Base-by-base conservation (phyloP, 2,113 vertebrate species). In the Scomber japonicus region DNA sequence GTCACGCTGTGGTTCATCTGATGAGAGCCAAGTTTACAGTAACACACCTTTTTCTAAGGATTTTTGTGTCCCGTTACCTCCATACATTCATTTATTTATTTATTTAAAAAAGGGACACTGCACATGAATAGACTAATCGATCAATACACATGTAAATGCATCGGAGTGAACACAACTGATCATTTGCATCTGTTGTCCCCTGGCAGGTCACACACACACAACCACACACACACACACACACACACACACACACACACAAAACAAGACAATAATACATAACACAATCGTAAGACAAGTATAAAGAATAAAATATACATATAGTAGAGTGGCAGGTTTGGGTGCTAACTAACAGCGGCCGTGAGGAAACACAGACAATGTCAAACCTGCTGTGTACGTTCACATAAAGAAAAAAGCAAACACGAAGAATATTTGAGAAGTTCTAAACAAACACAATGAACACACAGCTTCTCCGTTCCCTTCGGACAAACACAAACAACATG, bases 401-500 rank as follows among this genome's bases (percentile, higher is more conserved):
- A 15, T 8, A 2, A 15, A 31, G 16, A 24, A 27, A 27, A 27
- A 3, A 5, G 1, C 27, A 0, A 51, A 21, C 1, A n/a, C 10
- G 0, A 1, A 6, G 0, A 6, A 27, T 31, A 16, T 48, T 0
- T 10, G 6, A 0, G 21, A 4, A 13, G 30, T 59, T 27, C 15
- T 24, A 5, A 45, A 49, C n/a, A 21, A 72, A 46, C 63, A 46
- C 55, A 27, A 31, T 3, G 19, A 27, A 19, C n/a, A 11, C 44
- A 5, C 12, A 14, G 15, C 46, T 5, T 19, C 5, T 0, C 27
- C 8, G 53, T 17, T 16, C n/a, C 61, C 11, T 15, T 35, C 31
- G 55, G 27, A 77, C 66, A 71, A 82, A 80, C 88, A 89, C 82
- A 69, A 77, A 75, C 75, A 91, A 86, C 94, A 94, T 92, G 93